Evolutionary conservation across 2,888 invertebrate species (phyloP).

Genomic region (Thelaira solivaga): DNA sequence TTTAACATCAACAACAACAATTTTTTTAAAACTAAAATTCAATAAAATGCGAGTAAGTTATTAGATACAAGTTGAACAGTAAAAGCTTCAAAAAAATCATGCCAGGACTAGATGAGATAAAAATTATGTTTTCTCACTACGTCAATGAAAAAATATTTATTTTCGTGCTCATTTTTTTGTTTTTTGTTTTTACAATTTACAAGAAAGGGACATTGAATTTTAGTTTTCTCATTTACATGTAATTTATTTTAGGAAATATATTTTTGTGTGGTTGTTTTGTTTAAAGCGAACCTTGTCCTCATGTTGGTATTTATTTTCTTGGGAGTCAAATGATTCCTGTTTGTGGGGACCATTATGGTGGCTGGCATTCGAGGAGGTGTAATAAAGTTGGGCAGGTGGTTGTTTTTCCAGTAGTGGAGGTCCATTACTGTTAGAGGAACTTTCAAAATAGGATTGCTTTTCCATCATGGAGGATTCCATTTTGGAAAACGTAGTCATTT

Average conservation of each 20-base stretch:
- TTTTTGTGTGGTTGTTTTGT: background rate
- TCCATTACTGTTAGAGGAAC: conserved; percentile 58
- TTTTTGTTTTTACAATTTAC: too few species aligned
- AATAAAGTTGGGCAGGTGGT: conserved; percentile 68
- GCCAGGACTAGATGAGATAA: background rate
- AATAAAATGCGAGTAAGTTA: background rate
- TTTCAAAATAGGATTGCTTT: conserved; percentile 71
- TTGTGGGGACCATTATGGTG: conserved; percentile 65
- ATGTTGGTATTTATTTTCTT: conserved; percentile 67
- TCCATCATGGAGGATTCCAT: conserved; percentile 70
- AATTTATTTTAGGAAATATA: too few species aligned
- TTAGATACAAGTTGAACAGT: conserved; percentile 12
- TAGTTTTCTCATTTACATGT: background rate
- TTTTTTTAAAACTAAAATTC: background rate
- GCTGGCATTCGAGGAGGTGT: conserved; percentile 48
- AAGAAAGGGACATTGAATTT: conserved; percentile 24
- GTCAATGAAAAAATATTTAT: background rate
- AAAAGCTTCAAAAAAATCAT: conserved; percentile 15
- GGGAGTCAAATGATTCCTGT: conserved; percentile 57
- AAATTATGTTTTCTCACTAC: background rate
- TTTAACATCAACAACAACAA: conserved; percentile 7
- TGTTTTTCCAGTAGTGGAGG: conserved; percentile 57
- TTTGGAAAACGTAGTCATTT: conserved; percentile 78
- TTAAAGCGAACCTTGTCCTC: conserved; percentile 75
- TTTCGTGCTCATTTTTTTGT: too few species aligned